Evolutionary conservation across 2,113 vertebrate species (phyloP).

Genomic region (Leuciscus idus): DNA sequence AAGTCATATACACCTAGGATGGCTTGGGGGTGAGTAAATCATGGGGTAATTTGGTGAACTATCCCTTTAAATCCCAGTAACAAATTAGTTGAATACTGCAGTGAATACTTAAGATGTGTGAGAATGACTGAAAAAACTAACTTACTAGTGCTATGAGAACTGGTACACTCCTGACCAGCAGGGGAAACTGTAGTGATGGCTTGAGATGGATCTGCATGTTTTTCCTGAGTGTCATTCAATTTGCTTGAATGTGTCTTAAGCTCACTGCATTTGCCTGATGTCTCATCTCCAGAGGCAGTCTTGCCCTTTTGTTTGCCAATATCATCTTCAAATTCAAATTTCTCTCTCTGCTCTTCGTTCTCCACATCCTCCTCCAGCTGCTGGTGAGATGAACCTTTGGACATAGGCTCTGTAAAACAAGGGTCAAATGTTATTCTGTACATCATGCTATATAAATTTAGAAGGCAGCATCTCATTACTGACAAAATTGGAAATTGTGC

Average conservation of each 20-base stretch:
- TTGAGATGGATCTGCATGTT: not conserved
- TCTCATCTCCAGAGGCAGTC: not conserved
- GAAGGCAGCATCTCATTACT: not conserved
- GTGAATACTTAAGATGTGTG: too few relatives aligned
- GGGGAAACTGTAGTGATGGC: conserved; percentile 27
- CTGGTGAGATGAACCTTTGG: conserved; percentile 61
- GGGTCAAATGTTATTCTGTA: not conserved
- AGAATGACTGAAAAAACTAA: not conserved
- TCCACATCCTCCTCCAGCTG: conserved; percentile 53
- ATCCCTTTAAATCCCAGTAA: too few relatives aligned
- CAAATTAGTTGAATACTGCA: too few relatives aligned
- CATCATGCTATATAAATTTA: not conserved
- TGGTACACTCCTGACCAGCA: conserved; percentile 59
- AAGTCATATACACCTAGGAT: too few relatives aligned
- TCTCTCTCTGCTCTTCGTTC: conserved; percentile 71
- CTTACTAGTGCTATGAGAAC: conserved; percentile 56
- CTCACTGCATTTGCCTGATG: not conserved
- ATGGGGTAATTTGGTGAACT: too few relatives aligned
- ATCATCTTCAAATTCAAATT: conserved; percentile 69
- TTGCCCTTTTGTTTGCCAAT: conserved; percentile 23
- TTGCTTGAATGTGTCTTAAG: conserved; percentile 36
- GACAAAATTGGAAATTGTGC: not conserved
- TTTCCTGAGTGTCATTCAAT: conserved; percentile 28
- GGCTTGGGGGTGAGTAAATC: too few relatives aligned
- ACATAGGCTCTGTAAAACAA: conserved; percentile 69